A percentile compares a stretch with the other conserved stretches of the same genome.
These are phyloP conservation scores for Entomobrya multifasciata DNA, from an alignment of 2,888 invertebrate species.

Conservation along the genomic window DNA sequence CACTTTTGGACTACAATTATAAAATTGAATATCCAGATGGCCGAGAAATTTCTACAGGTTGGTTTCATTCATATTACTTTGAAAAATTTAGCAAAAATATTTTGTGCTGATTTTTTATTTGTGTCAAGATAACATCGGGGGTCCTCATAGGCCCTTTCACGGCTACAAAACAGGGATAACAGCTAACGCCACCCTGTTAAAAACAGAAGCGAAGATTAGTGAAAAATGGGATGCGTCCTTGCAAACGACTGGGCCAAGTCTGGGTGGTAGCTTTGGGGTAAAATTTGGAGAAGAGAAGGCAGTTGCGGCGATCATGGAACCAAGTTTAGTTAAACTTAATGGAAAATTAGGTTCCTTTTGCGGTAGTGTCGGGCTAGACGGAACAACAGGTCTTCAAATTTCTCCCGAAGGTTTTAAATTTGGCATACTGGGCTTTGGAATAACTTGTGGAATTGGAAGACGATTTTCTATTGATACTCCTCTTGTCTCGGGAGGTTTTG, in stretches of 20 bases:
- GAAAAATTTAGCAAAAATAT: background rate
- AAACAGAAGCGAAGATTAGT: background rate
- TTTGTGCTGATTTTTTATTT: background rate
- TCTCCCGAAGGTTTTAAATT: constrained; percentile 39
- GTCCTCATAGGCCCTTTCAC: background rate
- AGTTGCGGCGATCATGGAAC: constrained; percentile 34
- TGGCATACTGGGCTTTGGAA: constrained; percentile 39
- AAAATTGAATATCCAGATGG: constrained; percentile 44
- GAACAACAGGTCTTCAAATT: constrained; percentile 34
- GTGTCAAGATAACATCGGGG: background rate
- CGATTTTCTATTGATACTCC: constrained; percentile 45
- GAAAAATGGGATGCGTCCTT: background rate
- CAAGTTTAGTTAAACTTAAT: constrained; percentile 20
- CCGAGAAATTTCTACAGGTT: background rate
- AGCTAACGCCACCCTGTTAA: background rate
- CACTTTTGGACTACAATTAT: background rate
- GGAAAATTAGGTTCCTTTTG: constrained; percentile 7
- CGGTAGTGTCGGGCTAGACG: constrained; percentile 26
- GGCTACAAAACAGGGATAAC: constrained; percentile 19
- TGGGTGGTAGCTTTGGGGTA: background rate
- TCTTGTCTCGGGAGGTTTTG: constrained; percentile 30
- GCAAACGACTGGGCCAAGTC: constrained; percentile 7
- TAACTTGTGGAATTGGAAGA: constrained; percentile 47
- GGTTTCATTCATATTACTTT: background rate
- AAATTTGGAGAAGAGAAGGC: background rate